Percentiles rank a stretch among this genome's conserved stretches.
Conservation (phyloP, 2,888 invertebrate species). For the Anagyrus pseudococci region DNA sequence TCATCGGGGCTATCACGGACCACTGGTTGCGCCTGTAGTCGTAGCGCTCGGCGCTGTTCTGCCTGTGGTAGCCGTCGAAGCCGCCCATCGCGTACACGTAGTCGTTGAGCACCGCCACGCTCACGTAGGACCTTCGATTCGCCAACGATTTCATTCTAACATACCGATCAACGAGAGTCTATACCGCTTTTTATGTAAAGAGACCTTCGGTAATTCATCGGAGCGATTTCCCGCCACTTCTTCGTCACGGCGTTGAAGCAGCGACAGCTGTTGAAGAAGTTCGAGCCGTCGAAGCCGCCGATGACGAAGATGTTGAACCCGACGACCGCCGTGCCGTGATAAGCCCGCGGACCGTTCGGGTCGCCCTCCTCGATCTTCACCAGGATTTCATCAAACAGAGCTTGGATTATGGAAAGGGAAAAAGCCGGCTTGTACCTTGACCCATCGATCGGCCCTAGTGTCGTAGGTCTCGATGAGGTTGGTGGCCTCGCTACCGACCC, state of each 20-base stretch:
- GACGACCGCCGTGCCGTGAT: slow-evolving; percentile 91
- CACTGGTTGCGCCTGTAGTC: slow-evolving; percentile 86
- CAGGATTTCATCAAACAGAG: background rate
- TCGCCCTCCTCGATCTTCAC: slow-evolving; percentile 76
- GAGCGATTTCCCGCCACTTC: slow-evolving; percentile 81
- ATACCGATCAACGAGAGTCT: background rate
- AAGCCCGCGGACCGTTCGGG: slow-evolving; percentile 84
- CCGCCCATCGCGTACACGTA: slow-evolving; percentile 89
- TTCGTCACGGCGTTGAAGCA: slow-evolving; percentile 87
- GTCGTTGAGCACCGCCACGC: slow-evolving; percentile 79
- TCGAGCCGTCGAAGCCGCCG: slow-evolving; percentile 92
- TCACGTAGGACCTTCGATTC: slow-evolving; percentile 84
- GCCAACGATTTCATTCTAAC: background rate
- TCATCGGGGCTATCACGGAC: slow-evolving; percentile 88
- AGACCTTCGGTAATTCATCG: slow-evolving; percentile 83
- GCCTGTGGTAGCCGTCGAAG: slow-evolving; percentile 84
- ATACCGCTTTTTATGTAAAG: background rate
- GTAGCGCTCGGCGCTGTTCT: slow-evolving; percentile 87
- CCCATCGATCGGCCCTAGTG: slow-evolving; percentile 89
- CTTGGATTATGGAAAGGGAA: background rate
- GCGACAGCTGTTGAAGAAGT: slow-evolving; percentile 85
- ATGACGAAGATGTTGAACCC: slow-evolving; percentile 86
- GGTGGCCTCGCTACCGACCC: slow-evolving; percentile 68
- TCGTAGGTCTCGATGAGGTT: slow-evolving; percentile 86
- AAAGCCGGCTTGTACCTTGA: slow-evolving; percentile 65